phyloP scores from a whole-genome alignment of 2,888 invertebrate species.

The Orthosia incerta region DNA sequence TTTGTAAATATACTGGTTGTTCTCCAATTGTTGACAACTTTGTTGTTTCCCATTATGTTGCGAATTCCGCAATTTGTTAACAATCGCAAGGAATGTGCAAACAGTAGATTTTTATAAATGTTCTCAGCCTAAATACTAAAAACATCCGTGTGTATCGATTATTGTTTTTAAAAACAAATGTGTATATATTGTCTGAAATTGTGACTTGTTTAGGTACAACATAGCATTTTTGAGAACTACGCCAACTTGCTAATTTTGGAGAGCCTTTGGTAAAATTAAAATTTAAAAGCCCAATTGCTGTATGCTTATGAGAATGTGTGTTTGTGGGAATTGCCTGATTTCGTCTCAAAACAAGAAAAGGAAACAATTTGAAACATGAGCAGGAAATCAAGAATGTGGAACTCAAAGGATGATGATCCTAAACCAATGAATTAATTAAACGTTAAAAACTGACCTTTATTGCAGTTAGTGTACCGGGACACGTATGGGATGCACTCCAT shows the following conservation, averaged over 20 bases:
- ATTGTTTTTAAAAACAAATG: conserved; percentile 39
- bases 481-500: conserved; percentile 81
- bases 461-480: conserved; percentile 80
- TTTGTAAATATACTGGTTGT: conserved; percentile 1
- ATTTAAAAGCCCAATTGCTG: background rate
- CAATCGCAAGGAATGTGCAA: conserved; percentile 19
- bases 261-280: background rate
- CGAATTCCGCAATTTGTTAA: conserved; percentile 16
- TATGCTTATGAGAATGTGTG: no score
- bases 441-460: conserved; percentile 73
- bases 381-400: no score
- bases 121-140: background rate
- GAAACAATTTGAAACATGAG: no score
- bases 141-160: conserved; percentile 35
- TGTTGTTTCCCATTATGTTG: conserved; percentile 1
- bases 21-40: background rate
- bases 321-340: no score
- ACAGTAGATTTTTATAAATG: conserved; percentile 1
- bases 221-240: conserved; percentile 28
- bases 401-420: no score
- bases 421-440: background rate
- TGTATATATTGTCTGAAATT: conserved; percentile 8
- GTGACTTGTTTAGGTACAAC: conserved; percentile 10
- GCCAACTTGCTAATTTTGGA: background rate
- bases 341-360: no score